Conservation (phyloP, 2,113 vertebrate genomes). For the Verasper variegatus region DNA sequence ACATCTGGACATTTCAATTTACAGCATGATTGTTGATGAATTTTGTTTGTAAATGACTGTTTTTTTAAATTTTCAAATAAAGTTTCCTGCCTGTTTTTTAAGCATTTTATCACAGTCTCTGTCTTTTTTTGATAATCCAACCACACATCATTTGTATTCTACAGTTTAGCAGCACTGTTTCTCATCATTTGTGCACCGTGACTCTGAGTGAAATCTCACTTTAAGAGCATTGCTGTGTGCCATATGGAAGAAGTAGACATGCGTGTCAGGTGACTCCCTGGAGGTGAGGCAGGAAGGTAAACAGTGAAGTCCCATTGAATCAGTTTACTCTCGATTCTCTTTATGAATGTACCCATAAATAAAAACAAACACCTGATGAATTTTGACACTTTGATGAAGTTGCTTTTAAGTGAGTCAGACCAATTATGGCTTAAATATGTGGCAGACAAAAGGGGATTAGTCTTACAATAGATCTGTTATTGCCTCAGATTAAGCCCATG, state of each 20-base stretch:
- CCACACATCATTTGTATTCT: conserved; percentile 13
- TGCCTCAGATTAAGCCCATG: not conserved
- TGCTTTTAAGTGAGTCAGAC: not conserved
- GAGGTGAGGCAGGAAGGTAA: conserved; percentile 63
- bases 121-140: conserved; percentile 14
- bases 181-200: not conserved
- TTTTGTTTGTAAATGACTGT: conserved; percentile 12
- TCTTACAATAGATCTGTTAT: not conserved
- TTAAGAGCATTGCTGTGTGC: conserved; percentile 33
- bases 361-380: not conserved
- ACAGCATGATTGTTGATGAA: conserved; percentile 3
- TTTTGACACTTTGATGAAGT: not conserved
- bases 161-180: not conserved
- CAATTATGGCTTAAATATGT: not conserved
- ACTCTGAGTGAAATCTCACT: conserved; percentile 30
- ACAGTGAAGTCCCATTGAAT: conserved; percentile 45
- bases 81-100: conserved; percentile 36
- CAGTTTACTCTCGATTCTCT: conserved; percentile 26
- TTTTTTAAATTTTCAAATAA: conserved; percentile 55
- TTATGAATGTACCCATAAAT: not conserved
- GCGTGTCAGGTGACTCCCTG: conserved; percentile 59
- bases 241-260: conserved; percentile 72
- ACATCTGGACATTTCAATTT: conserved; percentile 62
- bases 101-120: conserved; percentile 16
- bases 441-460: not conserved